These are phyloP conservation scores for Leptosomus discolor DNA, from an alignment of 2,113 vertebrate species.

Conservation along the genomic window DNA sequence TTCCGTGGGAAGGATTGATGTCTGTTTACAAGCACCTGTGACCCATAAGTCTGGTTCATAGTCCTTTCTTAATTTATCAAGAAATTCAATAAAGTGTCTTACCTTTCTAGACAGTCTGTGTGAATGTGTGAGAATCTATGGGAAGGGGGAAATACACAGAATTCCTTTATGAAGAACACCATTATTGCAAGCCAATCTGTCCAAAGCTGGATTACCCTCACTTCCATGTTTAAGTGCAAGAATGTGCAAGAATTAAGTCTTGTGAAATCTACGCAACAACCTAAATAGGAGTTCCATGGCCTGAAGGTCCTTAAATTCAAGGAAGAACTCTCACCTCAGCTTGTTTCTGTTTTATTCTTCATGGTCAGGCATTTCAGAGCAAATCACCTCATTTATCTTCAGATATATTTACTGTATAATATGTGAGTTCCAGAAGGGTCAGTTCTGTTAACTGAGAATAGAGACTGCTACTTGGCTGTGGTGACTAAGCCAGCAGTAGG, in stretches of 20 bases:
- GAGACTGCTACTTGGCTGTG: not conserved
- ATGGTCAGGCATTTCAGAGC: not conserved
- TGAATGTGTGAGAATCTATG: conserved; percentile 15
- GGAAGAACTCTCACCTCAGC: not conserved
- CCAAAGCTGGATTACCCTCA: not conserved
- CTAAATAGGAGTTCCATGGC: not conserved
- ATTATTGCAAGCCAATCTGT: not conserved
- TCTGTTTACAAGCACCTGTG: conserved; percentile 82
- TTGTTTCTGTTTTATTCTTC: not conserved
- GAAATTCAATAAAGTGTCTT: conserved; percentile 82
- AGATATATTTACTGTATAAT: not conserved
- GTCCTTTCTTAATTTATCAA: conserved; percentile 81
- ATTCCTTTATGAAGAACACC: not conserved
- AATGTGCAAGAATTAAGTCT: not conserved
- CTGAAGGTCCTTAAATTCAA: not conserved
- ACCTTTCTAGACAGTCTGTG: conserved; percentile 76
- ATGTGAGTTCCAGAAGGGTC: not conserved
- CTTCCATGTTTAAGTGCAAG: conserved; percentile 32
- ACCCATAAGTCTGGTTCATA: conserved; percentile 72
- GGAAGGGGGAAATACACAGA: conserved; percentile 14
- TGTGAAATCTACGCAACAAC: not conserved
- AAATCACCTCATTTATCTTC: not conserved
- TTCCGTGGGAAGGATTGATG: conserved; percentile 69
- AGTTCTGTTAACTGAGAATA: not conserved
- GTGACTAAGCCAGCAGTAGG: not conserved